Evolutionary conservation across 2,888 invertebrate genomes (phyloP).

Genomic region (Machimus atricapillus): DNA sequence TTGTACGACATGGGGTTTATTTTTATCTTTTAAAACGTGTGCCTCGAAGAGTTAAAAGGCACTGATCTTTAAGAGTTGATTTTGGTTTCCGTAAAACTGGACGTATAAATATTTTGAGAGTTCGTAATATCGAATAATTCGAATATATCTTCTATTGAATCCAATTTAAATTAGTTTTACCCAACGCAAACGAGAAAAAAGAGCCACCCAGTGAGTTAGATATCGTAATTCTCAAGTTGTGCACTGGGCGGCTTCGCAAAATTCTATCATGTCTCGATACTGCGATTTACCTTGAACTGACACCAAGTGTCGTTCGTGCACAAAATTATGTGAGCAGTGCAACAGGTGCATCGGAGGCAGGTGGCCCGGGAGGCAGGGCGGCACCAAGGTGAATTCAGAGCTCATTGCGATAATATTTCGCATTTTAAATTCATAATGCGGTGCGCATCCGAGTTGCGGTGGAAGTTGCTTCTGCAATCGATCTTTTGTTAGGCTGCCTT

Average conservation of each 20-base stretch:
- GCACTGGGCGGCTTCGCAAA: not conserved
- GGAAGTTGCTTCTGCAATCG: not conserved
- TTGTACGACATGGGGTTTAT: too few species aligned
- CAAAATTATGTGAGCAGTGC: not conserved
- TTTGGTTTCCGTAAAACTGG: too few species aligned
- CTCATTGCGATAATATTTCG: not conserved
- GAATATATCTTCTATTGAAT: not conserved
- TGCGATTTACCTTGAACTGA: not conserved
- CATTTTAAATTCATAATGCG: not conserved
- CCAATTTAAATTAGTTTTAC: not conserved
- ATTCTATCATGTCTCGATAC: not conserved
- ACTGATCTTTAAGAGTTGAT: too few species aligned
- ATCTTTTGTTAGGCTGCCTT: not conserved
- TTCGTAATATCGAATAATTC: too few species aligned
- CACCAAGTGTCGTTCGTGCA: not conserved
- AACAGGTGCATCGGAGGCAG: not conserved
- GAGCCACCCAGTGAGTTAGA: not conserved
- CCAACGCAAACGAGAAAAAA: not conserved
- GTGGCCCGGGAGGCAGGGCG: not conserved
- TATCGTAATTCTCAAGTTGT: not conserved
- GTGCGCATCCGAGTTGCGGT: not conserved
- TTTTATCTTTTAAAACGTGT: too few species aligned
- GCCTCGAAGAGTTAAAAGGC: too few species aligned
- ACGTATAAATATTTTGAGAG: too few species aligned
- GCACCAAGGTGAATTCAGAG: not conserved